Evolutionary conservation across 2,797 vertebrate species (phyloP).

Genomic region (Melanogrammus aeglefinus): DNA sequence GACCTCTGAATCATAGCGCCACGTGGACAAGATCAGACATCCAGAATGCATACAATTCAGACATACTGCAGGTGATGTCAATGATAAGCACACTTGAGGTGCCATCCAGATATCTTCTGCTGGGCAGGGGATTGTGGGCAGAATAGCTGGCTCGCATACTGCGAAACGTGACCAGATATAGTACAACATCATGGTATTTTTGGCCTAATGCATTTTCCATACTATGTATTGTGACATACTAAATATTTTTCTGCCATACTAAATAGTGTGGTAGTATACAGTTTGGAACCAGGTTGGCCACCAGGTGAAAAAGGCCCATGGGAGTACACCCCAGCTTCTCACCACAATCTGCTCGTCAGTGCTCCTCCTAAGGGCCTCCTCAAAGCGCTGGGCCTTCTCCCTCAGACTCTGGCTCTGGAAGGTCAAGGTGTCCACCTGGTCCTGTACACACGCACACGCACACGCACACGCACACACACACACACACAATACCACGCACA

Average conservation of each 20-base stretch:
- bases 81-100: too few relatives aligned
- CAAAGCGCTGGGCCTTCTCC: constrained; percentile 91
- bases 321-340: constrained; percentile 34
- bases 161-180: too few relatives aligned
- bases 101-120: too few relatives aligned
- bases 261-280: too few relatives aligned
- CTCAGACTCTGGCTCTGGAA: constrained; percentile 91
- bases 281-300: not conserved
- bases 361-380: constrained; percentile 91
- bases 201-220: too few relatives aligned
- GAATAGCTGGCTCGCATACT: too few relatives aligned
- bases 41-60: not conserved
- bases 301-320: not conserved
- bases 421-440: constrained; percentile 93
- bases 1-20: not conserved
- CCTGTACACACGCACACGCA: constrained; percentile 68
- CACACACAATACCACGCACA: too few relatives aligned
- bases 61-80: too few relatives aligned
- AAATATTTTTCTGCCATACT: too few relatives aligned
- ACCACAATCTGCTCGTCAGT: constrained; percentile 93
- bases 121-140: too few relatives aligned
- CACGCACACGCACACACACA: not conserved
- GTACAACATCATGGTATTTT: too few relatives aligned
- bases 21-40: not conserved
- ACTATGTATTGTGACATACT: too few relatives aligned